Evolutionary conservation across 2,797 vertebrate genomes (phyloP).

Genomic region (Poecilia wingei): DNA sequence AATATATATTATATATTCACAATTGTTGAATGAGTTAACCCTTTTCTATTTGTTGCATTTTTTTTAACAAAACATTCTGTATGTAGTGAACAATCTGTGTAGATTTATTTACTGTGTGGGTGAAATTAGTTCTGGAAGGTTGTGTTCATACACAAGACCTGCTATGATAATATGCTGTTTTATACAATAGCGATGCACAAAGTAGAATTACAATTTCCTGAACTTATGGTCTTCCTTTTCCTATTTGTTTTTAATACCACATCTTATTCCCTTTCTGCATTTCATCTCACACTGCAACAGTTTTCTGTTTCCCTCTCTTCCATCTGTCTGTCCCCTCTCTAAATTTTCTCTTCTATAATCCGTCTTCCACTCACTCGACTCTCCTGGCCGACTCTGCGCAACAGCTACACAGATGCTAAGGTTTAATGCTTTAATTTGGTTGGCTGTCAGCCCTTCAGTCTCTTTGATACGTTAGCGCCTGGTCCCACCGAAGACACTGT

Average conservation of each 20-base stretch:
- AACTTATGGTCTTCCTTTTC: conserved; percentile 8
- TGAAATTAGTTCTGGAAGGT: not conserved
- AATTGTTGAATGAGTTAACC: not conserved
- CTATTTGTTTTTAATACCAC: not conserved
- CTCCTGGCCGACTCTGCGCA: conserved; percentile 41
- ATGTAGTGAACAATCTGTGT: conserved; percentile 4
- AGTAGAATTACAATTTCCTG: not conserved
- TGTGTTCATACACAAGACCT: not conserved
- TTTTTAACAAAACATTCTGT: conserved; percentile 20
- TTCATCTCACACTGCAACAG: conserved; percentile 30
- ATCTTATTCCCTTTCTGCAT: conserved; percentile 1
- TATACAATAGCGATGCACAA: not conserved
- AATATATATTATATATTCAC: not conserved
- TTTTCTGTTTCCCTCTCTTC: conserved; percentile 40
- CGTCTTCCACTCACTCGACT: conserved; percentile 51
- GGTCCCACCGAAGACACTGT: conserved; percentile 69
- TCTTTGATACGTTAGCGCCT: conserved; percentile 74
- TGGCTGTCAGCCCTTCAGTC: conserved; percentile 69
- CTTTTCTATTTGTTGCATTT: not conserved
- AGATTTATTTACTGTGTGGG: conserved; percentile 5
- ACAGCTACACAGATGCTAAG: conserved; percentile 67
- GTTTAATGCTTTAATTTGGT: conserved; percentile 75
- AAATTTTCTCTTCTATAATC: conserved; percentile 53
- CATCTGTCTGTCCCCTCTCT: conserved; percentile 48
- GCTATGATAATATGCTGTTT: not conserved